Evolutionary conservation across 2,113 vertebrate genomes (phyloP).

Genomic region (Varanus salvator): DNA sequence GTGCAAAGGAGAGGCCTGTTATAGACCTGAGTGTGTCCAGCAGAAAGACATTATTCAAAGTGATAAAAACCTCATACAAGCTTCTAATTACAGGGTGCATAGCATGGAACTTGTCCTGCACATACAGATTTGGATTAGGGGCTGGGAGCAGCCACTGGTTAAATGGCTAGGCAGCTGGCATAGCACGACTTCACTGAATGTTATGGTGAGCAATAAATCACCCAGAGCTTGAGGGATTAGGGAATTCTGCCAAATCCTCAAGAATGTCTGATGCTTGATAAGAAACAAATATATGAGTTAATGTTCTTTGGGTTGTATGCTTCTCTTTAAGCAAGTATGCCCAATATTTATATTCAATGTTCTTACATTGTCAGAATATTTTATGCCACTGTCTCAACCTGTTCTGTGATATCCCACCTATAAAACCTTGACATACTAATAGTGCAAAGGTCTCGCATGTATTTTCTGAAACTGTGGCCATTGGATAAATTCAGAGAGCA

Average conservation of each 20-base stretch:
- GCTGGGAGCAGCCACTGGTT: conserved; percentile 23
- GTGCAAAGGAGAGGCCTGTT: not conserved
- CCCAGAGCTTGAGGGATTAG: conserved; percentile 50
- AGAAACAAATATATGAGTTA: conserved; percentile 63
- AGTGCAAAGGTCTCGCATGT: not conserved
- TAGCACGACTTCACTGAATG: not conserved
- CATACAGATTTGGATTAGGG: not conserved
- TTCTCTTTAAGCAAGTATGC: conserved; percentile 29
- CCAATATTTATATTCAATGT: conserved; percentile 26
- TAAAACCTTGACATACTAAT: not conserved
- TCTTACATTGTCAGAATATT: conserved; percentile 20
- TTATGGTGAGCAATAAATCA: conserved; percentile 58
- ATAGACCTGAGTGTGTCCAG: not conserved
- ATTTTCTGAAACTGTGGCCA: not conserved
- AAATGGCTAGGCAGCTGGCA: conserved; percentile 42
- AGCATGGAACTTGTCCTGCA: not conserved
- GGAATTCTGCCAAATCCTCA: conserved; percentile 67
- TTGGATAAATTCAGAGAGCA: not conserved
- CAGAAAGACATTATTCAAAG: not conserved
- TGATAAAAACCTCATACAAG: not conserved
- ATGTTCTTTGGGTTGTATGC: not conserved
- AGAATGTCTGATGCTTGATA: conserved; percentile 66
- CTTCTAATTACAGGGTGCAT: not conserved
- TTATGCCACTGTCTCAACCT: conserved; percentile 14
- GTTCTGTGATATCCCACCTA: not conserved